These are phyloP conservation scores for Anniella stebbinsi DNA, from an alignment of 2,797 vertebrate species.

Conservation along the genomic window DNA sequence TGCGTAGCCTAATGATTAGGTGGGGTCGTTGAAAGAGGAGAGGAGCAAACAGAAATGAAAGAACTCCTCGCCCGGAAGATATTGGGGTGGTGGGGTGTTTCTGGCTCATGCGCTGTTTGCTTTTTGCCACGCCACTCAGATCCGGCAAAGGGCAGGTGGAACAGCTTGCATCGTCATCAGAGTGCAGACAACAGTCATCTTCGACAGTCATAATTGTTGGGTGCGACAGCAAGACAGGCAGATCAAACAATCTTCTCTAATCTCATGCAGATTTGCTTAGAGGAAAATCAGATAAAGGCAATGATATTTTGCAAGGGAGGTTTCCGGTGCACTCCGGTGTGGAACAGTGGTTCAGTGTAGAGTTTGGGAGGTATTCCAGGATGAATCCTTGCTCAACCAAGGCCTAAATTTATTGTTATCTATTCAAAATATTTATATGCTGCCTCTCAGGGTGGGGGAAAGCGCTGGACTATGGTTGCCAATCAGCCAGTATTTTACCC, in stretches of 20 bases:
- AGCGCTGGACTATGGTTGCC: too few relatives aligned
- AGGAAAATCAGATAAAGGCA: too few relatives aligned
- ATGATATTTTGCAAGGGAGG: too few relatives aligned
- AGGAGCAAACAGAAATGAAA: conserved; percentile 24
- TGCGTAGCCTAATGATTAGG: too few relatives aligned
- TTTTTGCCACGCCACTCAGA: conserved; percentile 4
- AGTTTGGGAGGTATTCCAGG: too few relatives aligned
- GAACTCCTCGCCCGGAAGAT: too few relatives aligned
- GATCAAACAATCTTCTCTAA: background rate
- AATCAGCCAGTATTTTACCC: background rate
- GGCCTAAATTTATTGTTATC: too few relatives aligned
- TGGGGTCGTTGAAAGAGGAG: conserved; percentile 11
- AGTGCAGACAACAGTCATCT: background rate
- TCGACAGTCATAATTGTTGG: background rate
- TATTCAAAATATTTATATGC: too few relatives aligned
- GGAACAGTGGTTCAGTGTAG: too few relatives aligned
- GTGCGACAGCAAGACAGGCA: background rate
- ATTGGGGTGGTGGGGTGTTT: background rate
- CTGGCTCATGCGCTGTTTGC: background rate
- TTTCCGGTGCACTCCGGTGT: too few relatives aligned
- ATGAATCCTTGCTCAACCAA: too few relatives aligned
- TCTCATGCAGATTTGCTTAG: background rate
- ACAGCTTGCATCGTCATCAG: conserved; percentile 10
- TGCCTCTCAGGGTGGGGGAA: too few relatives aligned
- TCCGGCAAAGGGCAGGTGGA: background rate